Evolutionary conservation across 2,888 invertebrate genomes (phyloP).

Genomic region (Dicycla oo): DNA sequence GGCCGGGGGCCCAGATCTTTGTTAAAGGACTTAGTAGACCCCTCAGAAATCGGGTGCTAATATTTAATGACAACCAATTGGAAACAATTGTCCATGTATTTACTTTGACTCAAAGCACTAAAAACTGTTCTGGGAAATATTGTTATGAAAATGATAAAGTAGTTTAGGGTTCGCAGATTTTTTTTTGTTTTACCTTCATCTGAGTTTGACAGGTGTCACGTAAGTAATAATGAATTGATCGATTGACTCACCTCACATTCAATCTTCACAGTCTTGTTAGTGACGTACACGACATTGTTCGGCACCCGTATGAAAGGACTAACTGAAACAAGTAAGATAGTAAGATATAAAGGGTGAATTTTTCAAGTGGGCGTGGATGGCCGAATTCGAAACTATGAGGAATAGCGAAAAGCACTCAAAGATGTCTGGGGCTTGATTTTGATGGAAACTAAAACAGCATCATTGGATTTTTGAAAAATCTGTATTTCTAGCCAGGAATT

Average conservation of each 20-base stretch:
- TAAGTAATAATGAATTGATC: background rate
- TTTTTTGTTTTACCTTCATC: background rate
- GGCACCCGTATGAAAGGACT: slow-evolving; percentile 95
- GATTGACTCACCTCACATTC: slow-evolving; percentile 92
- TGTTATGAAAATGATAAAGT: background rate
- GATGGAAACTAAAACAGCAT: too few relatives aligned
- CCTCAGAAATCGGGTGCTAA: too few relatives aligned
- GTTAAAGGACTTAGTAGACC: too few relatives aligned
- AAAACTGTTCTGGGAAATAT: background rate
- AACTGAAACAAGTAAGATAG: slow-evolving; percentile 92
- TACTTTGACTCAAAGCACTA: background rate
- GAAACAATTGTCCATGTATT: background rate
- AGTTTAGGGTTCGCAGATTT: background rate
- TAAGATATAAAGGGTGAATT: too few relatives aligned
- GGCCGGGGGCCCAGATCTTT: too few relatives aligned
- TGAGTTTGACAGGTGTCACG: background rate
- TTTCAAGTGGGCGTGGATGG: too few relatives aligned
- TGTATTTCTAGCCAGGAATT: too few relatives aligned
- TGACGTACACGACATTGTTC: slow-evolving; percentile 93
- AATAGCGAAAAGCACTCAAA: too few relatives aligned
- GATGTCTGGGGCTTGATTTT: too few relatives aligned
- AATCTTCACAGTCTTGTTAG: slow-evolving; percentile 93
- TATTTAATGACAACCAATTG: background rate
- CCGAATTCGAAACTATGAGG: too few relatives aligned
- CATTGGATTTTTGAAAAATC: too few relatives aligned